Conservation (phyloP, 2,113 vertebrate genomes). For the Sylvietta virens region DNA sequence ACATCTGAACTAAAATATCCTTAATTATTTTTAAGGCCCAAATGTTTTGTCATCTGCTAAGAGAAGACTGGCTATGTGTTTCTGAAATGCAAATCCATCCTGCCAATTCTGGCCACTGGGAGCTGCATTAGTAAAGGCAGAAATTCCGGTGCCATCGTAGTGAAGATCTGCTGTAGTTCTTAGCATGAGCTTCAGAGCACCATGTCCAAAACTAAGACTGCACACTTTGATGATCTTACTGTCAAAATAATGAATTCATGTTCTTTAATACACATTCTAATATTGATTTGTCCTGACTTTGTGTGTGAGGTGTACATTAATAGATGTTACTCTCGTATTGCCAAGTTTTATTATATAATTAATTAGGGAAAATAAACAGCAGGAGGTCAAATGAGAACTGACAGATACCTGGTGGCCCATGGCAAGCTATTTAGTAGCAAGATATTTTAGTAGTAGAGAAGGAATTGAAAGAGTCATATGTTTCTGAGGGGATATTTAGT, state of each 20-base stretch:
- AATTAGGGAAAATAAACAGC: background rate
- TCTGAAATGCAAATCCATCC: background rate
- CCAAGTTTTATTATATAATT: background rate
- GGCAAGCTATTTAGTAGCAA: background rate
- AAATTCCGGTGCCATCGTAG: background rate
- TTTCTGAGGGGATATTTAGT: background rate
- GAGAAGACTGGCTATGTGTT: background rate
- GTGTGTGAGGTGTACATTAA: background rate
- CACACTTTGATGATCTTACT: background rate
- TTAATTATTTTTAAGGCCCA: background rate
- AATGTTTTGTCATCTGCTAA: background rate
- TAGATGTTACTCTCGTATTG: background rate
- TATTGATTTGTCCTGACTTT: background rate
- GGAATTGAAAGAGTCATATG: background rate
- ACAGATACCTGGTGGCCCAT: rapidly evolving
- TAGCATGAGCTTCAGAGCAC: background rate
- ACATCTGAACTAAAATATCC: background rate
- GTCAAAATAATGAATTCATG: background rate
- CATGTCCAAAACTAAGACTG: rapidly evolving
- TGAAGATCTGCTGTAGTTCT: background rate
- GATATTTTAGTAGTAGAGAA: background rate
- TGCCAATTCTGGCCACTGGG: rapidly evolving
- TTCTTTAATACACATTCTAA: background rate
- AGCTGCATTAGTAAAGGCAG: background rate
- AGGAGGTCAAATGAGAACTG: background rate